A percentile compares a stretch with the other conserved stretches of the same genome.
Conservation (phyloP, 2,888 invertebrate genomes). For the Erannis defoliaria region DNA sequence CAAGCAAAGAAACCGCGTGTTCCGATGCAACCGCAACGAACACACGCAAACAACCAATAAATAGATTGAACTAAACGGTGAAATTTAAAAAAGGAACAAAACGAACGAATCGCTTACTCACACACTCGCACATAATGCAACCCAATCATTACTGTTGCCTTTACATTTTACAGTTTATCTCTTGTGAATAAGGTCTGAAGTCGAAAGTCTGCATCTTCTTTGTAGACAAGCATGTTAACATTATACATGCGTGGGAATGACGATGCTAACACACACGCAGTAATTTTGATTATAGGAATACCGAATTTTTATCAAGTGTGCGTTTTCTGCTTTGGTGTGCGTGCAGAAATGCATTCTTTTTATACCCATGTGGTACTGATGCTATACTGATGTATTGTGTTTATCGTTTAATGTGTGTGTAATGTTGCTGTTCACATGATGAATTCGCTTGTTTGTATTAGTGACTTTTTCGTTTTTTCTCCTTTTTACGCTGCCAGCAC, state of each 20-base stretch:
- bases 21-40: conserved; percentile 68
- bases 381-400: conserved; percentile 56
- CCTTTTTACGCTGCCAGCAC: conserved; percentile 59
- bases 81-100: conserved; percentile 86
- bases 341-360: conserved; percentile 74
- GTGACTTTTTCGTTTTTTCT: conserved; percentile 78
- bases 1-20: conserved; percentile 50
- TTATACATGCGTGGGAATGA: conserved; percentile 79
- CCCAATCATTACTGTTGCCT: conserved; percentile 73
- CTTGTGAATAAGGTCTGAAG: conserved; percentile 51
- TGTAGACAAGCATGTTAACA: conserved; percentile 79
- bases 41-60: conserved; percentile 80
- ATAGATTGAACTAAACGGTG: conserved; percentile 87
- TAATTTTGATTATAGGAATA: conserved; percentile 83
- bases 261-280: conserved; percentile 62
- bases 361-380: conserved; percentile 62
- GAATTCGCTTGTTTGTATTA: conserved; percentile 81
- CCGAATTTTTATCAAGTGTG: conserved; percentile 76
- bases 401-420: conserved; percentile 64
- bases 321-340: conserved; percentile 53
- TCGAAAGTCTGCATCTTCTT: conserved; percentile 51
- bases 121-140: conserved; percentile 76
- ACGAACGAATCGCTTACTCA: conserved; percentile 80
- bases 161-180: conserved; percentile 51
- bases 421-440: conserved; percentile 78